phyloP scores from a whole-genome alignment of 2,797 vertebrate genomes.

The Onychomys leucogaster region DNA sequence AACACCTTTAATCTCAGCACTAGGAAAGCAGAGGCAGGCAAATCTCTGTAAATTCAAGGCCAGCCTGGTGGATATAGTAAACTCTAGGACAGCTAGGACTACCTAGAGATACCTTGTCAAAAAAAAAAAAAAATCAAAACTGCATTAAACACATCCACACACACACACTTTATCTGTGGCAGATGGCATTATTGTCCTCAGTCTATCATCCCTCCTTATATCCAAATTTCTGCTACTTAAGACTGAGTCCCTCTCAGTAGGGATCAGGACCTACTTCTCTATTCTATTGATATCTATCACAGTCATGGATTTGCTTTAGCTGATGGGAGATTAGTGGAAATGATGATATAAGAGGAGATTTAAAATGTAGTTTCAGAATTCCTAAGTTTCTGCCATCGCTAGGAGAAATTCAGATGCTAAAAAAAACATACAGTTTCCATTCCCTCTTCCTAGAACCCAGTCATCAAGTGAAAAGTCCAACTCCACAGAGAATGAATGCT shows the following conservation, averaged over 20 bases:
- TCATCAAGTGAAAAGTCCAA: conserved; percentile 33
- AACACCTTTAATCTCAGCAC: neutral
- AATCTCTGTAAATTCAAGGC: neutral
- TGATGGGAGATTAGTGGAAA: neutral
- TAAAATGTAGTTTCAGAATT: neutral
- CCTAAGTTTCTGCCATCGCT: neutral
- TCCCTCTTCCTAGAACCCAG: neutral
- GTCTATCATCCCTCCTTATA: neutral
- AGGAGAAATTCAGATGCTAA: conserved; percentile 15
- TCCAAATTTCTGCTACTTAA: neutral
- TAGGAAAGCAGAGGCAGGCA: neutral
- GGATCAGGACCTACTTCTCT: neutral
- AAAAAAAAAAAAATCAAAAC: no score
- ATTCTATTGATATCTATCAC: neutral
- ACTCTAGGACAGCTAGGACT: neutral
- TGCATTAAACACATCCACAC: neutral
- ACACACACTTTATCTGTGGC: neutral
- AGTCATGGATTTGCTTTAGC: neutral
- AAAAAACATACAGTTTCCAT: neutral
- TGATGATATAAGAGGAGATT: neutral
- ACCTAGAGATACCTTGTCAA: neutral
- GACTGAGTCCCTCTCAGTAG: neutral
- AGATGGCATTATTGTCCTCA: neutral
- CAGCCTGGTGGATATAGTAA: neutral
- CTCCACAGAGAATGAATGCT: neutral